phyloP scores from a whole-genome alignment of 2,888 invertebrate species.

The Morinoia aosen region DNA sequence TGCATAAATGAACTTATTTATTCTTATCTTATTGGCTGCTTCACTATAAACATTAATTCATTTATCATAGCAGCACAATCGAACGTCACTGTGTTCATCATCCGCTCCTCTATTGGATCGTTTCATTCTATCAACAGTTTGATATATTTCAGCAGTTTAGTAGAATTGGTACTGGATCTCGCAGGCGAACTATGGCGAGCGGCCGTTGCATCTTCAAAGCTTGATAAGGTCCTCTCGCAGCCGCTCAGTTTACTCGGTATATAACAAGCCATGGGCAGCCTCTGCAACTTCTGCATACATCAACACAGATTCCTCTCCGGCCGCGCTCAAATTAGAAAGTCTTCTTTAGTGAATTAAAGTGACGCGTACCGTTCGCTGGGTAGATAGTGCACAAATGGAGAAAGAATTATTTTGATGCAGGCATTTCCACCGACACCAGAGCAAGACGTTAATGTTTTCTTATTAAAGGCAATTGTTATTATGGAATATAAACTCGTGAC shows the following conservation, averaged over 20 bases:
- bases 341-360: not conserved
- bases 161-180: not conserved
- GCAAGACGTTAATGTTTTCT: not conserved
- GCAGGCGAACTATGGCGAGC: not conserved
- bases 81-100: not conserved
- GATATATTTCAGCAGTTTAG: not conserved
- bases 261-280: not conserved
- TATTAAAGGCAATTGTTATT: not conserved
- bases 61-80: not conserved
- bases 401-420: too few species aligned
- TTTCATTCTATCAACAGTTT: not conserved
- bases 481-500: not conserved
- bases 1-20: too few species aligned
- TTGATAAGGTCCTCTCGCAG: slow-evolving; percentile 26
- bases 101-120: not conserved
- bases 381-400: too few species aligned
- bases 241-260: not conserved
- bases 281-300: not conserved
- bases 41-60: too few species aligned
- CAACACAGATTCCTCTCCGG: not conserved
- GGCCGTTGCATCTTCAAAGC: not conserved
- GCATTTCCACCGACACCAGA: not conserved
- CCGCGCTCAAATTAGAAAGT: not conserved
- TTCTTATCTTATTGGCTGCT: too few species aligned
- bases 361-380: too few species aligned